Conservation (phyloP, 2,113 vertebrate genomes). For the Phylloscopus trochiloides region DNA sequence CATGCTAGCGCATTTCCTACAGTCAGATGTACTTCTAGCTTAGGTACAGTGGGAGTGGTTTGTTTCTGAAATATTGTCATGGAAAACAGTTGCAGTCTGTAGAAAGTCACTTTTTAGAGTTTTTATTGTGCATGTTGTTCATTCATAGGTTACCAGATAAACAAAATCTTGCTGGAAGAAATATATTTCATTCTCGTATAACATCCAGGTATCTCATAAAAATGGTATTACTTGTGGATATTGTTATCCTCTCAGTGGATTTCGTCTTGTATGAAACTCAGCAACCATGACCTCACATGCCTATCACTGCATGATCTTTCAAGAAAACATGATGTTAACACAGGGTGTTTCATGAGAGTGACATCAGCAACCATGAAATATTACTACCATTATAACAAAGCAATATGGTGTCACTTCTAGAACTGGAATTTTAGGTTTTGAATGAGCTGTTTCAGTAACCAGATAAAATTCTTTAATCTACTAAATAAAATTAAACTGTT, state of each 20-base stretch:
- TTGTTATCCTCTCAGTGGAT: neutral
- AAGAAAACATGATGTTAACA: neutral
- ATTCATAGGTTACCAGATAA: neutral
- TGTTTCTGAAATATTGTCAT: neutral
- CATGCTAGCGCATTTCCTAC: neutral
- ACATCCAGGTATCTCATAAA: neutral
- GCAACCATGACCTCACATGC: accelerated
- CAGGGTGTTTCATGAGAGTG: neutral
- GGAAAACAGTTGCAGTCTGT: neutral
- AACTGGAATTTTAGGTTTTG: neutral
- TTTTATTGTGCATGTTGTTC: neutral
- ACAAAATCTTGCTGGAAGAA: neutral
- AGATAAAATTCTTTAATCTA: neutral
- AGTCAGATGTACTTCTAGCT: neutral
- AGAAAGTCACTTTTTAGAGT: neutral
- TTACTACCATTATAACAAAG: neutral
- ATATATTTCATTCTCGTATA: neutral
- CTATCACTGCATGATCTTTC: neutral
- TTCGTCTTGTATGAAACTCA: neutral
- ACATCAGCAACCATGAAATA: neutral
- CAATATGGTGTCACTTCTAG: neutral
- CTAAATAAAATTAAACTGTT: neutral
- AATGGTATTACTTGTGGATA: neutral
- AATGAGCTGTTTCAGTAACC: neutral
- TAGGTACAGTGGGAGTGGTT: neutral